Conservation (phyloP, 1,140 invertebrate species). For the Himalopsyche phryganea region DNA sequence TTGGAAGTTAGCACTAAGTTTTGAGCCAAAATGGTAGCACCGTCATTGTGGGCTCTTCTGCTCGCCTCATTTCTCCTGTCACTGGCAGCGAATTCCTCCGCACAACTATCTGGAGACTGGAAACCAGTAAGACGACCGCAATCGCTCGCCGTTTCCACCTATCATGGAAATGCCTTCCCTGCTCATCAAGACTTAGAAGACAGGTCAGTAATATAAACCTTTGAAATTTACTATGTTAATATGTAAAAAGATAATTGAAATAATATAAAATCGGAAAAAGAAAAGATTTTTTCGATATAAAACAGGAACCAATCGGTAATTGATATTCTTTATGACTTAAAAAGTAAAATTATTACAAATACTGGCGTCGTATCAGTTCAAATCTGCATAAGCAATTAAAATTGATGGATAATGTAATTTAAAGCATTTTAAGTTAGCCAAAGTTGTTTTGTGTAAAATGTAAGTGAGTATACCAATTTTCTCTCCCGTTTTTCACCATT, state of each 20-base stretch:
- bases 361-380: no score
- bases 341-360: no score
- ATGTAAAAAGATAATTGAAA: background rate
- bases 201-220: conserved; percentile 3
- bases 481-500: no score
- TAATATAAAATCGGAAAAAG: background rate
- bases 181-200: conserved; percentile 11
- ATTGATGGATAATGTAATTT: no score
- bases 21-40: no score
- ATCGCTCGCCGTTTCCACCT: conserved; percentile 2
- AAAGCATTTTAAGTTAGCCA: no score
- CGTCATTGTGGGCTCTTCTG: background rate
- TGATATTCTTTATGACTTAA: no score
- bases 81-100: background rate
- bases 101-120: conserved; percentile 1
- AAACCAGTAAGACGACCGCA: conserved; percentile 9
- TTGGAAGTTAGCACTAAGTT: background rate
- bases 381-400: no score
- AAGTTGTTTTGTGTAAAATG: no score
- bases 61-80: background rate
- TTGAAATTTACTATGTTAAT: background rate
- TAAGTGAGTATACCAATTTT: no score
- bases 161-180: conserved; percentile 14
- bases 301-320: no score
- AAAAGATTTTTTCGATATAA: no score